phyloP scores from a whole-genome alignment of 2,113 vertebrate genomes.

The Oenanthe oenanthe region DNA sequence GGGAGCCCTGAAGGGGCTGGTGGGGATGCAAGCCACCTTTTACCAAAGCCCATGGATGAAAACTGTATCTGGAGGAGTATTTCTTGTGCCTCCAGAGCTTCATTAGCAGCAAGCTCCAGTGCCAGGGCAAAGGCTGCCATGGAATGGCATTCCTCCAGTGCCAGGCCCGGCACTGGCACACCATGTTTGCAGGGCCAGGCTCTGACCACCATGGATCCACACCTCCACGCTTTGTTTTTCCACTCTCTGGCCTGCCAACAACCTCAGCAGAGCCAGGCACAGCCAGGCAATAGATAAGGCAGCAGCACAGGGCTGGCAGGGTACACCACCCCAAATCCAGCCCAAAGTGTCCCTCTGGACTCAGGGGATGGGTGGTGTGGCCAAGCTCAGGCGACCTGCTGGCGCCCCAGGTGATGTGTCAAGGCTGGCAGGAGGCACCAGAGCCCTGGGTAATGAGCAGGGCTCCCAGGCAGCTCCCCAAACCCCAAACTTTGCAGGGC shows the following conservation, averaged over 20 bases:
- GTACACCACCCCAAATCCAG: not conserved
- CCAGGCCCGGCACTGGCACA: not conserved
- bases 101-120: not conserved
- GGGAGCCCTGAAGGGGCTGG: accelerated
- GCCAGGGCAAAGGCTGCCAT: not conserved
- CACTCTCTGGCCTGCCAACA: not conserved
- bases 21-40: not conserved
- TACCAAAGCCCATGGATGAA: not conserved
- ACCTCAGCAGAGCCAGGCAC: not conserved
- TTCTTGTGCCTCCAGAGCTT: not conserved
- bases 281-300: not conserved
- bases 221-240: slow-evolving; percentile 20
- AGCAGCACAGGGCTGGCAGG: accelerated
- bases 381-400: accelerated
- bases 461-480: not conserved
- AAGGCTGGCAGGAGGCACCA: not conserved
- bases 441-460: not conserved
- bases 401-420: accelerated
- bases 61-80: not conserved
- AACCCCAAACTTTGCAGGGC: not conserved
- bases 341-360: not conserved
- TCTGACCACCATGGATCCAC: not conserved
- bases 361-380: not conserved
- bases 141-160: accelerated
- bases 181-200: not conserved